These are phyloP conservation scores for Cheilosia soror DNA, from an alignment of 2,888 invertebrate species.

Conservation along the genomic window DNA sequence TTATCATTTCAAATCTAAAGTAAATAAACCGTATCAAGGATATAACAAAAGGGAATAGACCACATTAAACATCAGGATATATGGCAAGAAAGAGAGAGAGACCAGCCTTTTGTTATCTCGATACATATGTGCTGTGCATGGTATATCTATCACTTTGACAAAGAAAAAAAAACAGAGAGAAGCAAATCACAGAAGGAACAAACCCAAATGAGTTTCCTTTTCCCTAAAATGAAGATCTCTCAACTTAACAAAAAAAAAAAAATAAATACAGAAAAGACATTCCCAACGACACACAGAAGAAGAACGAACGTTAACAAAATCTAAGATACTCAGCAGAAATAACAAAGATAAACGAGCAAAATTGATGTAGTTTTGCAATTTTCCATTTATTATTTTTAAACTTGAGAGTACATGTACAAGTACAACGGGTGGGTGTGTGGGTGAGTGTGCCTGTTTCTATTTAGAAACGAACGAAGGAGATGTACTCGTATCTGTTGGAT, in stretches of 20 bases:
- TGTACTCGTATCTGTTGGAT: conserved; percentile 33
- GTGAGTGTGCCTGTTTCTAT: not conserved
- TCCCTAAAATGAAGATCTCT: conserved; percentile 4
- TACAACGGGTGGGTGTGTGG: not conserved
- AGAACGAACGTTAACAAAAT: conserved; percentile 66
- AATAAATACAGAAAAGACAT: conserved; percentile 7
- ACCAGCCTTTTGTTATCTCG: conserved; percentile 26
- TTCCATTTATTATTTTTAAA: conserved; percentile 75
- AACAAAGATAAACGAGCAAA: conserved; percentile 75
- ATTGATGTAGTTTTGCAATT: conserved; percentile 76
- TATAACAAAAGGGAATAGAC: conserved; percentile 65
- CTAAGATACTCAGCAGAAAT: conserved; percentile 73
- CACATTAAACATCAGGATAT: conserved; percentile 67
- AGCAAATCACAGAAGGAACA: conserved; percentile 64
- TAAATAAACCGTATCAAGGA: conserved; percentile 70
- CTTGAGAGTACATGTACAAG: conserved; percentile 43
- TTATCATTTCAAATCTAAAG: conserved; percentile 68
- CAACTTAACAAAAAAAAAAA: not conserved
- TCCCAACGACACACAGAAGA: conserved; percentile 45
- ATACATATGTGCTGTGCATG: conserved; percentile 31
- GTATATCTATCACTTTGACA: conserved; percentile 51
- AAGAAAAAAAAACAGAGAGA: conserved; percentile 1
- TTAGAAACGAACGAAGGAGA: not conserved
- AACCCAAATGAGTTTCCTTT: conserved; percentile 64
- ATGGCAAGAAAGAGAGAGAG: not conserved